These are phyloP conservation scores for Sympetrum striolatum DNA, from an alignment of 2,888 invertebrate genomes.

Conservation along the genomic window DNA sequence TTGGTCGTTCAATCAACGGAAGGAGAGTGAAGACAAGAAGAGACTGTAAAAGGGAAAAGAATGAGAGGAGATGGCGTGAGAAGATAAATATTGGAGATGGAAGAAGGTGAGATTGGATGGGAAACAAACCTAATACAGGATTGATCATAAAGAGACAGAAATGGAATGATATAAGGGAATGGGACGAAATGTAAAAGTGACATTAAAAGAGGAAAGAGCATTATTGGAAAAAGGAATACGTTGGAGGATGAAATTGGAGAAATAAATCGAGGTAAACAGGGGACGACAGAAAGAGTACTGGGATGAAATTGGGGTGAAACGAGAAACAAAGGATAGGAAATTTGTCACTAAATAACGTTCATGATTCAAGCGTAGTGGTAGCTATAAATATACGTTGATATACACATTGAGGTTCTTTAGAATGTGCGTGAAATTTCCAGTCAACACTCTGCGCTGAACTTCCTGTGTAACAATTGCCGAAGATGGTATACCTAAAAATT, in stretches of 20 bases:
- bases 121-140: neutral
- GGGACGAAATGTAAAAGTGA: neutral
- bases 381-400: too few species aligned
- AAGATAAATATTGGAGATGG: neutral
- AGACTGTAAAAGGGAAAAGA: neutral
- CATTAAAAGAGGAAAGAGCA: neutral
- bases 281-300: neutral
- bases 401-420: too few species aligned
- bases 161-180: neutral
- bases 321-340: neutral
- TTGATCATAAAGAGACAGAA: neutral
- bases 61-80: neutral
- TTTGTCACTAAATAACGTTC: neutral
- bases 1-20: too few species aligned
- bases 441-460: too few species aligned
- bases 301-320: neutral
- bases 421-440: too few species aligned
- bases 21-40: neutral
- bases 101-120: neutral
- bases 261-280: neutral
- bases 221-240: neutral
- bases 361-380: too few species aligned
- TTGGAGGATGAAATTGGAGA: neutral
- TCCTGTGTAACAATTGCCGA: too few species aligned
- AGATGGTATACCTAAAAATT: too few species aligned